phyloP scores from a whole-genome alignment of 2,797 vertebrate genomes.

The Hephaestus fuliginosus region DNA sequence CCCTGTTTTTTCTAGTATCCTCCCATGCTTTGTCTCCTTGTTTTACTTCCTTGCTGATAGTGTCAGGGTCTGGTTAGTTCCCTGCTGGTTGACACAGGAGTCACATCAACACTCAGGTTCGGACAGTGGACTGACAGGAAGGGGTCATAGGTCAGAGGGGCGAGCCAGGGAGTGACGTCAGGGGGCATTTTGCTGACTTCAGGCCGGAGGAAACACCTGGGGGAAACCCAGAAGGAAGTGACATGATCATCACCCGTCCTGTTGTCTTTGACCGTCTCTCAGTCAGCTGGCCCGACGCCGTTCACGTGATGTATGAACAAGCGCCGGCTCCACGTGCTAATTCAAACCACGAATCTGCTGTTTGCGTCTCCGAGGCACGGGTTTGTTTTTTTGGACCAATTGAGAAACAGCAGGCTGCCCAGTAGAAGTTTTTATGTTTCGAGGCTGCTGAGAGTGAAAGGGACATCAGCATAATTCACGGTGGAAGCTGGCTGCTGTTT shows the following conservation, averaged over 20 bases:
- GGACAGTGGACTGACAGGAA: conserved; percentile 6
- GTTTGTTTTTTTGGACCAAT: conserved; percentile 19
- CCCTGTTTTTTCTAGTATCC: neutral
- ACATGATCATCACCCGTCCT: conserved; percentile 36
- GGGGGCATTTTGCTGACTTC: conserved; percentile 52
- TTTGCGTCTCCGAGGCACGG: neutral
- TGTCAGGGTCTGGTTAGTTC: conserved; percentile 37
- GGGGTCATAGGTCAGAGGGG: conserved; percentile 42
- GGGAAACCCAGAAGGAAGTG: conserved; percentile 67
- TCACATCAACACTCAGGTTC: conserved; percentile 53
- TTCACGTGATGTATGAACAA: conserved; percentile 29
- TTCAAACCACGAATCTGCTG: conserved; percentile 18
- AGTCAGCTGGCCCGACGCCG: conserved; percentile 34
- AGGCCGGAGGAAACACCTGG: conserved; percentile 84
- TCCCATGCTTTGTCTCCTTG: neutral
- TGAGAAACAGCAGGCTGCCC: conserved; percentile 15
- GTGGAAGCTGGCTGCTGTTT: conserved; percentile 30
- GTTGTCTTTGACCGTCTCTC: conserved; percentile 37
- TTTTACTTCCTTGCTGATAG: conserved; percentile 38
- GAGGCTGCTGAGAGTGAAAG: neutral
- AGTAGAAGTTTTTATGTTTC: conserved; percentile 19
- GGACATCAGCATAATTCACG: conserved; percentile 14
- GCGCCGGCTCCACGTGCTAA: conserved; percentile 9
- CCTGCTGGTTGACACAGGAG: conserved; percentile 36
- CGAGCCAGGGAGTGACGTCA: conserved; percentile 65